Base-by-base conservation (phyloP, 2,113 vertebrate species). In the Seriola dumerili region DNA sequence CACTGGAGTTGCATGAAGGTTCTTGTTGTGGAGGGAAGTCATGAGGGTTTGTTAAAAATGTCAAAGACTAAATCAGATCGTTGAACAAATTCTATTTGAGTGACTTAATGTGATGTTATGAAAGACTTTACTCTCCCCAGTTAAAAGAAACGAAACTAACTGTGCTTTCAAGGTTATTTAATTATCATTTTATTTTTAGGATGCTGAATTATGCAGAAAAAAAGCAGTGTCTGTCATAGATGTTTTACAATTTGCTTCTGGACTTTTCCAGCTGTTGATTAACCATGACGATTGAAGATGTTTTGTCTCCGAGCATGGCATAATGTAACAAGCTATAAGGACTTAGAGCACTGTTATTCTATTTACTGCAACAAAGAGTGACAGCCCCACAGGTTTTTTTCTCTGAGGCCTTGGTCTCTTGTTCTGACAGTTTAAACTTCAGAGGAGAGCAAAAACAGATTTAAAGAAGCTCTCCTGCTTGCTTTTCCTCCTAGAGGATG, bases 401-500 rank as follows among this genome's bases (percentile, higher is more conserved):
- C 54, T 71, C 54, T 25, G 8, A 77, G 76, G n/a, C 40, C 44
- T 16, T 55, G 69, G 52, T 85, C 69, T 90, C 48, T 75, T 81
- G 54, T 87, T 91, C 75, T 91, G 90, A 90, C 83, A 89, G 79
- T 85, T 83, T 76, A 86, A 76, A 87, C 85, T 89, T 92, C 77
- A 93, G 91, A 93, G 74, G 14, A 69, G 46, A 72, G 48, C 64
- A 81, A 79, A 72, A 89, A 84, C 72, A 54, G 75, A 89, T 90
- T 89, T 89, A 84, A 85, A 89, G 85, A 81, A 86, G 12, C 59
- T 67, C 58, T 67, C 72, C 29, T 44, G 72, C 67, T 86, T 86
- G 65, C 81, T 90, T 88, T 88, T 85, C 34, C 48, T 87, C 73
- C 38, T 70, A 17, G 65, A 81, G 71, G 59, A 32, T 92, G 88